Evolutionary conservation across 2,113 vertebrate species (phyloP).

Genomic region (Panthera uncia): DNA sequence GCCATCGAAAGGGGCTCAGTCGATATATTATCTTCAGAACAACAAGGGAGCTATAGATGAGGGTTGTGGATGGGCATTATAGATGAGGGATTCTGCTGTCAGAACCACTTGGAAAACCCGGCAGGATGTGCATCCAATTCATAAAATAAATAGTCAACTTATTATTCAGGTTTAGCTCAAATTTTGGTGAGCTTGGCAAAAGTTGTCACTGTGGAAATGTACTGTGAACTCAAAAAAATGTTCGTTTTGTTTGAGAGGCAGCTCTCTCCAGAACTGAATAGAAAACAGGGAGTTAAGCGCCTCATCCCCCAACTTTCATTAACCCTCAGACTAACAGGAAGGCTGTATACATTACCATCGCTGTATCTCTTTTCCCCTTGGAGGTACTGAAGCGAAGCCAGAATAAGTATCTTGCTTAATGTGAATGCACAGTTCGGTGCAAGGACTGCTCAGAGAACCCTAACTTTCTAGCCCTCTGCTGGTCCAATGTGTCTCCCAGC

Average conservation of each 20-base stretch:
- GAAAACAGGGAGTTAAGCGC: slow-evolving; percentile 65
- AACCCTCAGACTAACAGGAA: slow-evolving; percentile 68
- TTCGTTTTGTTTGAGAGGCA: slow-evolving; percentile 58
- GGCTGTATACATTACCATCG: slow-evolving; percentile 37
- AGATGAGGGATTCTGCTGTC: slow-evolving; percentile 80
- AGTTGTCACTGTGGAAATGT: slow-evolving; percentile 73
- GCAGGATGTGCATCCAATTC: slow-evolving; percentile 75
- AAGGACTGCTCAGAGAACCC: slow-evolving; percentile 47
- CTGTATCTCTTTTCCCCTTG: slow-evolving; percentile 55
- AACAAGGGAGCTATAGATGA: slow-evolving; percentile 71
- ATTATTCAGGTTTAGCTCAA: slow-evolving; percentile 80
- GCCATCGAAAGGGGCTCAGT: slow-evolving; percentile 60
- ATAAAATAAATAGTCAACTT: slow-evolving; percentile 81
- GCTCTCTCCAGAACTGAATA: slow-evolving; percentile 56
- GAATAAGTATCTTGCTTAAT: slow-evolving; percentile 74
- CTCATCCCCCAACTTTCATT: slow-evolving; percentile 69
- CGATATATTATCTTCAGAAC: slow-evolving; percentile 79
- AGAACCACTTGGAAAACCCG: slow-evolving; percentile 66
- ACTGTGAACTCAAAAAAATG: slow-evolving; percentile 47
- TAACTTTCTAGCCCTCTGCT: slow-evolving; percentile 36
- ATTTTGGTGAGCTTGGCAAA: slow-evolving; percentile 79
- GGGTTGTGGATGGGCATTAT: slow-evolving; percentile 59
- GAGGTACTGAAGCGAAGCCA: slow-evolving; percentile 72
- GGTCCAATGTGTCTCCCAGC: slow-evolving; percentile 38
- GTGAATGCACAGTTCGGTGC: slow-evolving; percentile 52